Percentiles rank a stretch among this genome's conserved stretches.
phyloP scores from a whole-genome alignment of 2,888 invertebrate genomes.

The Leptinotarsa juncta region DNA sequence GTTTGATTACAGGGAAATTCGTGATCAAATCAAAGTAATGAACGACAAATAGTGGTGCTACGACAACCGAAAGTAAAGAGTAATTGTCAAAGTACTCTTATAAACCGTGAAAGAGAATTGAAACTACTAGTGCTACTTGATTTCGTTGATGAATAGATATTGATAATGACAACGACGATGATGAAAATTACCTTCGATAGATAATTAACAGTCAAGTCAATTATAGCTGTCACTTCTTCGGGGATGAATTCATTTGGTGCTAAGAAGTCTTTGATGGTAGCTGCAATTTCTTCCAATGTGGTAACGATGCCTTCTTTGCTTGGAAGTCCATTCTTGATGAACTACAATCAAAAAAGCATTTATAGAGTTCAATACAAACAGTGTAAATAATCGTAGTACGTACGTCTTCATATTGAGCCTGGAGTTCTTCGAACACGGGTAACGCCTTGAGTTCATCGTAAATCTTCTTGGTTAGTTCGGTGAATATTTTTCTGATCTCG shows the following conservation, averaged over 20 bases:
- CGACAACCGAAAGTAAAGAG: too few species aligned
- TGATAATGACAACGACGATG: too few species aligned
- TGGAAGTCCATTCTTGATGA: conserved; percentile 57
- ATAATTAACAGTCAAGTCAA: conserved; percentile 72
- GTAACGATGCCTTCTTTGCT: conserved; percentile 71
- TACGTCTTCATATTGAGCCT: conserved; percentile 65
- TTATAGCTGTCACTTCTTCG: conserved; percentile 71
- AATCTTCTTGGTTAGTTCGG: conserved; percentile 64
- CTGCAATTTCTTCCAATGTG: conserved; percentile 70
- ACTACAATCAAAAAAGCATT: conserved; percentile 40
- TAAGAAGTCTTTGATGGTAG: conserved; percentile 70
- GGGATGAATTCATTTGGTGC: conserved; percentile 67
- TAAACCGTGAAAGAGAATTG: too few species aligned
- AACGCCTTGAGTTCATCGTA: conserved; percentile 69
- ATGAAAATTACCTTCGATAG: conserved; percentile 69
- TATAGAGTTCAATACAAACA: conserved; percentile 5
- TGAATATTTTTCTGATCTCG: conserved; percentile 63
- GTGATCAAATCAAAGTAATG: too few species aligned
- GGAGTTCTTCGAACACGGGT: conserved; percentile 67
- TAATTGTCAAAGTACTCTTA: too few species aligned
- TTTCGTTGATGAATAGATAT: not conserved
- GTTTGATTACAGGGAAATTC: too few species aligned
- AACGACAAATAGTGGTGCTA: too few species aligned
- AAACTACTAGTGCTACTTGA: not conserved
- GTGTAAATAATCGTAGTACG: conserved; percentile 28